A percentile compares a stretch with the other conserved stretches of the same genome.
These are phyloP conservation scores for Prolemur simus DNA, from an alignment of 2,113 vertebrate genomes.

Conservation along the genomic window DNA sequence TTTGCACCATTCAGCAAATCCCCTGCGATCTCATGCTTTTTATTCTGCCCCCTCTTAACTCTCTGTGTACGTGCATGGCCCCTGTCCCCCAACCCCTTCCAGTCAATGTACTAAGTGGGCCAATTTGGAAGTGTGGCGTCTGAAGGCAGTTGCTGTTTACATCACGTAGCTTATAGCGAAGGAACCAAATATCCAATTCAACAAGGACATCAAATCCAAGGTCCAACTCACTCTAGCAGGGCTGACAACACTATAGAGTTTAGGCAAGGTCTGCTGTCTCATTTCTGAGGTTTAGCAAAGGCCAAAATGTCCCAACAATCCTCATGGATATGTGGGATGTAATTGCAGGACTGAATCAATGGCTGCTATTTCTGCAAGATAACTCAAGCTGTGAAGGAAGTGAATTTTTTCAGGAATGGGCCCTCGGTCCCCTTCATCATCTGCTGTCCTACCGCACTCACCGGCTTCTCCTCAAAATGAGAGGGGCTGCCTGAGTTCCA, in stretches of 20 bases:
- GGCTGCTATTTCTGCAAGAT: background rate
- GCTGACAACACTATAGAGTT: background rate
- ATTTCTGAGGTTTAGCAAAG: background rate
- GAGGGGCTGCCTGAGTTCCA: background rate
- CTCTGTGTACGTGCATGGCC: too few relatives aligned
- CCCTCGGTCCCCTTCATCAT: too few relatives aligned
- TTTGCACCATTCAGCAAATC: background rate
- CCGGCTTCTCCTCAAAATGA: background rate
- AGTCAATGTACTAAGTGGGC: background rate
- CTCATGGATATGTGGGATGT: background rate
- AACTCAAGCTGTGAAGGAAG: rapidly evolving
- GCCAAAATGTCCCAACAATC: background rate
- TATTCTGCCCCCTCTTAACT: background rate
- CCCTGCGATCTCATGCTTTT: background rate
- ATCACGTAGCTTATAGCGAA: background rate
- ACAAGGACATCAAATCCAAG: background rate
- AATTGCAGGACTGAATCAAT: background rate
- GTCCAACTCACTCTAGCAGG: background rate
- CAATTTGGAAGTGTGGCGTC: background rate
- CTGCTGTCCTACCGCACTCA: too few relatives aligned
- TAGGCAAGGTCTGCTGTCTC: background rate
- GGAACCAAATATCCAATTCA: background rate
- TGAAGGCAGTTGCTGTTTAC: background rate
- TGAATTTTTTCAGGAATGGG: background rate
- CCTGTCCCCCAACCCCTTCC: background rate